Percentiles rank a stretch among this genome's conserved stretches.
phyloP scores from a whole-genome alignment of 1,140 invertebrate species.

The Hylaeus anthracinus region DNA sequence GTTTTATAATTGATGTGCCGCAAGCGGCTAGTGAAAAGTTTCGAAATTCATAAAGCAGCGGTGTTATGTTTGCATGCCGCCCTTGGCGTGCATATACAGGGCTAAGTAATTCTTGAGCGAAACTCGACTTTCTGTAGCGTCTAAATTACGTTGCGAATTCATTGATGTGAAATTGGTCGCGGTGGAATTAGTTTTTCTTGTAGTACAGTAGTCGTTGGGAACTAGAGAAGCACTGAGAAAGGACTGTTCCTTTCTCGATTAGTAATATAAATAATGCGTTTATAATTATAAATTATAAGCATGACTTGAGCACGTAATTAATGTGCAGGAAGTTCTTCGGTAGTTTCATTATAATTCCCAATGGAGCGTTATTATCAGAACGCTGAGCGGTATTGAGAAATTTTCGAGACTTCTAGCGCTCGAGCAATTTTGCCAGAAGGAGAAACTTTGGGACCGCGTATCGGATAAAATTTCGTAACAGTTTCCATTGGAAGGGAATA shows the following conservation, averaged over 20 bases:
- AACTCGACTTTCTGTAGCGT: not conserved
- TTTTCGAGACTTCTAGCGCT: constrained; percentile 11
- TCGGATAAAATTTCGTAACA: constrained; percentile 41
- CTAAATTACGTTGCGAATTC: not conserved
- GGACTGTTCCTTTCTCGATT: too few relatives aligned
- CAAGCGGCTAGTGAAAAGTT: not conserved
- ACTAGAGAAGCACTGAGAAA: too few relatives aligned
- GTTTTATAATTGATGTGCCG: constrained; percentile 41
- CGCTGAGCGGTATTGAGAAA: not conserved
- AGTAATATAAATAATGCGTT: not conserved
- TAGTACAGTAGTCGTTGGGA: too few relatives aligned
- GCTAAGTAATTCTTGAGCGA: not conserved
- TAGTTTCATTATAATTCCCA: not conserved
- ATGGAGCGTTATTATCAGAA: constrained; percentile 1
- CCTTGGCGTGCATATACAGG: not conserved
- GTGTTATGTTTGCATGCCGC: not conserved
- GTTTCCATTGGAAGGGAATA: constrained; percentile 36
- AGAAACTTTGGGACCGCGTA: constrained; percentile 28
- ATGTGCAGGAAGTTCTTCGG: not conserved
- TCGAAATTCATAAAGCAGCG: not conserved
- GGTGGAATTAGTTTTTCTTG: too few relatives aligned
- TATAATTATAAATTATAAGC: not conserved
- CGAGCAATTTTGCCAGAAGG: constrained; percentile 10
- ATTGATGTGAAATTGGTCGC: too few relatives aligned
- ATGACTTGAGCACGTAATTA: not conserved